These are phyloP conservation scores for Hestina assimilis DNA, from an alignment of 1,140 invertebrate genomes.

Conservation along the genomic window DNA sequence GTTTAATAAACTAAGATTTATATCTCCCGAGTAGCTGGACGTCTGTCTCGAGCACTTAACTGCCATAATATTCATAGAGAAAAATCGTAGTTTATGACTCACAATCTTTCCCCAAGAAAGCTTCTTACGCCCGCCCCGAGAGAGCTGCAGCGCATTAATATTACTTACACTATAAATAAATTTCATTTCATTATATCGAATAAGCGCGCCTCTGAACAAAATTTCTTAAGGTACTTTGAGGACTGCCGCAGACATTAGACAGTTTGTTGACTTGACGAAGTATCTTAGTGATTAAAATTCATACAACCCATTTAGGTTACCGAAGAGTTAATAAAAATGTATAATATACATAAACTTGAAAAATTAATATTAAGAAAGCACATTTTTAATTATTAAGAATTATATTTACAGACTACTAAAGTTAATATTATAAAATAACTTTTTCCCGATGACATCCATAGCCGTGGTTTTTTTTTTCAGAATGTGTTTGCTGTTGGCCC, in stretches of 20 bases:
- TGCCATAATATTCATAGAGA: conserved; percentile 60
- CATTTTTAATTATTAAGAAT: too few relatives aligned
- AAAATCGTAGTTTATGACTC: conserved; percentile 72
- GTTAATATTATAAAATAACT: too few relatives aligned
- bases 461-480: too few relatives aligned
- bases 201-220: conserved; percentile 29
- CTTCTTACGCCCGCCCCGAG: conserved; percentile 46
- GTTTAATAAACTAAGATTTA: conserved; percentile 51
- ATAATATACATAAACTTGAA: too few relatives aligned
- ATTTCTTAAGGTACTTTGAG: conserved; percentile 17
- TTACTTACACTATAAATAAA: conserved; percentile 67
- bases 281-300: too few relatives aligned
- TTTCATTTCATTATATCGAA: conserved; percentile 57
- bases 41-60: conserved; percentile 54
- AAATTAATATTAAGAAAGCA: too few relatives aligned
- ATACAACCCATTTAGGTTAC: too few relatives aligned
- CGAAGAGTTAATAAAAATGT: too few relatives aligned
- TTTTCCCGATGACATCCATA: too few relatives aligned
- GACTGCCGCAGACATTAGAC: not conserved
- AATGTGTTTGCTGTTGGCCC: too few relatives aligned
- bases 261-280: not conserved
- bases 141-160: conserved; percentile 58
- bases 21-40: conserved; percentile 39
- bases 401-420: too few relatives aligned
- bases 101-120: conserved; percentile 64